Percentiles rank a stretch among this genome's conserved stretches.
These are phyloP conservation scores for Barypeithes pellucidus DNA, from an alignment of 2,888 invertebrate species.

Conservation along the genomic window DNA sequence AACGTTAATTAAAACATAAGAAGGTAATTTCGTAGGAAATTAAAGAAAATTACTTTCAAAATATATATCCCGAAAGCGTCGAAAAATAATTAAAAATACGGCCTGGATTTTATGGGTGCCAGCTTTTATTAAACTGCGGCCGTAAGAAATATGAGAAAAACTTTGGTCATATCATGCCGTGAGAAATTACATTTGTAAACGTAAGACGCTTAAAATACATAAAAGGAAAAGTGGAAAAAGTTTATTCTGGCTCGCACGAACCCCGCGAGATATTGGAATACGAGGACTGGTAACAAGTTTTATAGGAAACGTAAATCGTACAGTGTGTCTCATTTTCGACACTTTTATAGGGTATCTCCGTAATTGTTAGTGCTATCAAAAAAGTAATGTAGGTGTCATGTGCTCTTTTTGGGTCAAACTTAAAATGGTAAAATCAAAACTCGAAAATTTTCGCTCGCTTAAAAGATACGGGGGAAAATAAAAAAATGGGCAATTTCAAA, in stretches of 20 bases:
- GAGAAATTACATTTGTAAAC: conserved; percentile 66
- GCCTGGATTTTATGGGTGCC: conserved; percentile 65
- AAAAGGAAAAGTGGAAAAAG: conserved; percentile 52
- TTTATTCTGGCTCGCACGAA: conserved; percentile 43
- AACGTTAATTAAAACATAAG: conserved; percentile 55
- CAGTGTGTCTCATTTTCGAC: too few relatives aligned
- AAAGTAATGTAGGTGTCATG: too few relatives aligned
- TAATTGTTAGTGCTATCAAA: too few relatives aligned
- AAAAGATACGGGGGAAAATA: too few relatives aligned
- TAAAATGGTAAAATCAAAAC: too few relatives aligned
- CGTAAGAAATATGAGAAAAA: conserved; percentile 66
- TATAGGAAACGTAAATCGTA: neutral
- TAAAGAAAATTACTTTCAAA: conserved; percentile 55
- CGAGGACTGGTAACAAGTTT: neutral
- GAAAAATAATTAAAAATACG: conserved; percentile 66
- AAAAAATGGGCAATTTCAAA: too few relatives aligned
- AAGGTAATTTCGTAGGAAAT: conserved; percentile 55
- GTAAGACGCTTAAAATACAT: conserved; percentile 53
- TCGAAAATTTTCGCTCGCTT: too few relatives aligned
- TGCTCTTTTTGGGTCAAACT: too few relatives aligned
- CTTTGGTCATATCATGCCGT: conserved; percentile 67
- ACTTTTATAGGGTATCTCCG: too few relatives aligned
- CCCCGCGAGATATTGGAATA: conserved; percentile 35
- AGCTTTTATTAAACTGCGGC: conserved; percentile 52
- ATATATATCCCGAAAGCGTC: conserved; percentile 54